These are phyloP conservation scores for Heptascelio sp. DNA, from an alignment of 2,888 invertebrate genomes.

Conservation along the genomic window DNA sequence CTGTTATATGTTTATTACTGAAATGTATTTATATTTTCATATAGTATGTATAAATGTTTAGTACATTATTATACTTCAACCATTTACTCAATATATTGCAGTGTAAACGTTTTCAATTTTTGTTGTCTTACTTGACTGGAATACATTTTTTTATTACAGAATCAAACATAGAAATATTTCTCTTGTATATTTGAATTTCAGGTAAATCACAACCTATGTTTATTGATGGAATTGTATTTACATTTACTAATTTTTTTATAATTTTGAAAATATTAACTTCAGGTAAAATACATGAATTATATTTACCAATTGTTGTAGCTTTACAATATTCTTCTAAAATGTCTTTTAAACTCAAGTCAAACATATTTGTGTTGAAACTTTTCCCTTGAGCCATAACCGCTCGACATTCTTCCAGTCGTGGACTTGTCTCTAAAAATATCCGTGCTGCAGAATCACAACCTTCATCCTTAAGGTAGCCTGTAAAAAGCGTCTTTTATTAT, in stretches of 20 bases:
- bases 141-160: background rate
- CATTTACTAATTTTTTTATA: too few species aligned
- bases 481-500: background rate
- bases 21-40: too few species aligned
- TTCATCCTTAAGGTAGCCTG: slow-evolving; percentile 82
- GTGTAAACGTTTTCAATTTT: too few species aligned
- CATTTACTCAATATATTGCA: too few species aligned
- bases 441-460: slow-evolving; percentile 78
- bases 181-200: too few species aligned
- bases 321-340: slow-evolving; percentile 81
- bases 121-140: too few species aligned
- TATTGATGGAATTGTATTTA: too few species aligned
- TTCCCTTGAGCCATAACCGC: slow-evolving; percentile 64
- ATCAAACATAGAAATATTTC: background rate
- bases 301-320: slow-evolving; percentile 78
- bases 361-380: slow-evolving; percentile 75
- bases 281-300: background rate
- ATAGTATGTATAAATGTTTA: too few species aligned
- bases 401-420: slow-evolving; percentile 71
- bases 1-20: too few species aligned
- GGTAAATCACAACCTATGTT: too few species aligned
- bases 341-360: slow-evolving; percentile 79
- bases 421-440: slow-evolving; percentile 69
- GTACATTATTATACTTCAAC: background rate
- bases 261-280: too few species aligned